phyloP scores from a whole-genome alignment of 2,888 invertebrate species.

The Smittia aterrima region DNA sequence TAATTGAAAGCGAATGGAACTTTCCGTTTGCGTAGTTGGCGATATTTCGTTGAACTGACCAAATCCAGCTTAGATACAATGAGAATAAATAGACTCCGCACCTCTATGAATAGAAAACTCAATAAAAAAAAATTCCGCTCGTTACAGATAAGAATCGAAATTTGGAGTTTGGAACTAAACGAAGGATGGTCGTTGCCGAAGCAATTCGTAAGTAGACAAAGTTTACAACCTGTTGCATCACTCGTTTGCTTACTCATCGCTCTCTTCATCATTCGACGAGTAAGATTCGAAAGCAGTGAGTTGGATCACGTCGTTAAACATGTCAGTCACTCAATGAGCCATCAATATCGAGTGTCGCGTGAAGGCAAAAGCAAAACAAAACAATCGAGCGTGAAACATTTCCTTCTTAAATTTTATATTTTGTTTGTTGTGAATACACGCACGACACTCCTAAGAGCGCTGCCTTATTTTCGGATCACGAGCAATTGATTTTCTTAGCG shows the following conservation, averaged over 20 bases:
- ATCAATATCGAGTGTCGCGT: not conserved
- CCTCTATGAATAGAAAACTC: too few relatives aligned
- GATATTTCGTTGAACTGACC: too few relatives aligned
- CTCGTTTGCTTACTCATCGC: not conserved
- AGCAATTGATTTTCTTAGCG: not conserved
- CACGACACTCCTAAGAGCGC: too few relatives aligned
- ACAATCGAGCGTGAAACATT: not conserved
- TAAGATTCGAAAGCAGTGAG: not conserved
- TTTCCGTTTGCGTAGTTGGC: too few relatives aligned
- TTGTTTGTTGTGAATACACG: too few relatives aligned
- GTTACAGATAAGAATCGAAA: not conserved
- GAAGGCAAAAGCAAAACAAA: not conserved
- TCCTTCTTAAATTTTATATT: too few relatives aligned
- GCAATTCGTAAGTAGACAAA: not conserved
- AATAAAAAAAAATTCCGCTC: not conserved
- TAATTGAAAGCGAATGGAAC: too few relatives aligned
- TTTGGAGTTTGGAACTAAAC: not conserved
- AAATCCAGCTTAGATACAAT: too few relatives aligned
- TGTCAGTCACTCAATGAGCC: not conserved
- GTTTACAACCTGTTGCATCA: not conserved
- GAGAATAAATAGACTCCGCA: too few relatives aligned
- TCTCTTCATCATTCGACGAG: too few relatives aligned
- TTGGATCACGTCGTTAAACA: not conserved
- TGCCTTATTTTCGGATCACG: conserved; percentile 11
- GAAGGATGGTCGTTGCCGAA: not conserved